These are phyloP conservation scores for Marmota monax DNA, from an alignment of 2,113 vertebrate species.

Conservation along the genomic window DNA sequence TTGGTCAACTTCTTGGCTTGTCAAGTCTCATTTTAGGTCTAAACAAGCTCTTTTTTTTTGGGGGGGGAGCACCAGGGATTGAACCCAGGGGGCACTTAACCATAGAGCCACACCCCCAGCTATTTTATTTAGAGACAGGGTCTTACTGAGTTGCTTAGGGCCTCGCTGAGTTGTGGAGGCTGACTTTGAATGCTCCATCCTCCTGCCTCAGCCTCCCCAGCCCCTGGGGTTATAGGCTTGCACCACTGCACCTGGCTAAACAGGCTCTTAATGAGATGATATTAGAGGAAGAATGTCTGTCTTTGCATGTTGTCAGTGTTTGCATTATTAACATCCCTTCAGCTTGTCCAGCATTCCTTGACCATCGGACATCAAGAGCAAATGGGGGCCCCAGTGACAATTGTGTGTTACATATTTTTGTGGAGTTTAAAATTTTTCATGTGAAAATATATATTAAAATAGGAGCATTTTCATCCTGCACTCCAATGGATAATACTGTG, in stretches of 20 bases:
- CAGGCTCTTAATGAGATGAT: neutral
- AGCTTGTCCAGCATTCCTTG: neutral
- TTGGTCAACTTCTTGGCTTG: neutral
- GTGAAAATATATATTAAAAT: neutral
- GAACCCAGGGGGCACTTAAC: too few relatives aligned
- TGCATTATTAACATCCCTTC: neutral
- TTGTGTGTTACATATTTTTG: neutral
- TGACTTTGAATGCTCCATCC: too few relatives aligned
- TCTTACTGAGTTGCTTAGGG: too few relatives aligned
- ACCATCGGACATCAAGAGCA: neutral
- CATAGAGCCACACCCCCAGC: too few relatives aligned
- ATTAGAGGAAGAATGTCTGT: neutral
- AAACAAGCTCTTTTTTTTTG: neutral
- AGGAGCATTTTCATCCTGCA: neutral
- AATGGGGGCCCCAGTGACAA: neutral
- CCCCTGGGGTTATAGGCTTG: too few relatives aligned
- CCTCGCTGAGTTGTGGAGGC: too few relatives aligned
- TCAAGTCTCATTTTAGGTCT: neutral
- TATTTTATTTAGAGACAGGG: too few relatives aligned
- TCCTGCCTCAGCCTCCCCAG: too few relatives aligned
- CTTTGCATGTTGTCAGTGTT: neutral
- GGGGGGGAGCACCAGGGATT: too few relatives aligned
- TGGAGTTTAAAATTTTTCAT: neutral
- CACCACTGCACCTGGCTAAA: too few relatives aligned
- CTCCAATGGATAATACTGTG: rapidly evolving